Base-by-base conservation (phyloP, 1,140 invertebrate species). In the Drosophila arizonae region DNA sequence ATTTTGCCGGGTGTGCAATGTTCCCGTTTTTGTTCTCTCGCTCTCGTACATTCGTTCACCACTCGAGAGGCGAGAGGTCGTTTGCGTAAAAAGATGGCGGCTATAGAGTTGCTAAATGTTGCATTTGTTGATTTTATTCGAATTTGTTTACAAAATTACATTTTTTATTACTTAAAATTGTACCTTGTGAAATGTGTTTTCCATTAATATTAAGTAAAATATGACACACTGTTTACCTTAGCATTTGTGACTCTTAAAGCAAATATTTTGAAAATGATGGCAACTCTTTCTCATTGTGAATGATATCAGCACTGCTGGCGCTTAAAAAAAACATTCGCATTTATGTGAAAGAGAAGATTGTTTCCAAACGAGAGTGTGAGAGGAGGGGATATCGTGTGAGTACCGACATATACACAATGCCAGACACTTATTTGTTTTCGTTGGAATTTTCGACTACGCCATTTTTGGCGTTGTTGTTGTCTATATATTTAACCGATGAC, bases 61-160 rank as follows among this genome's bases (percentile, higher is more conserved):
- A 54, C 60, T 56, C 81, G 65, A 68, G 21, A 15, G 66, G 70
- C 81, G 71, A 75, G 81, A 80, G 74, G 71, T 75, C 70, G 76
- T 77, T 67, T 57, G 72, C 69, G 48, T 61, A 77, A 72, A 72
- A 86, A 87, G 45, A 87, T 87, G 82, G 82, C 84, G 68, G 56
- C 76, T 65, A 26, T 65, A 86, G 82, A 79, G 82, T 87, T 87
- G 84, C 69, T 77, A 72, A 88, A 82, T 77, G 58, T 58, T 65
- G 57, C 51, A 52, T 17, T n/a, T 82, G 24, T 76, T 39, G 26
- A 43, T 48, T 56, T 48, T 45, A 45, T 24, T 51, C 21, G n/a
- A 45, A 60, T 69, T 70, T 81, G 56, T 82, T 78, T 73, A 82
- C 41, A 55, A 71, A 73, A 65, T 72, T 57, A 41, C 15, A 30